phyloP scores from a whole-genome alignment of 2,113 vertebrate genomes.

The Puntigrus tetrazona region DNA sequence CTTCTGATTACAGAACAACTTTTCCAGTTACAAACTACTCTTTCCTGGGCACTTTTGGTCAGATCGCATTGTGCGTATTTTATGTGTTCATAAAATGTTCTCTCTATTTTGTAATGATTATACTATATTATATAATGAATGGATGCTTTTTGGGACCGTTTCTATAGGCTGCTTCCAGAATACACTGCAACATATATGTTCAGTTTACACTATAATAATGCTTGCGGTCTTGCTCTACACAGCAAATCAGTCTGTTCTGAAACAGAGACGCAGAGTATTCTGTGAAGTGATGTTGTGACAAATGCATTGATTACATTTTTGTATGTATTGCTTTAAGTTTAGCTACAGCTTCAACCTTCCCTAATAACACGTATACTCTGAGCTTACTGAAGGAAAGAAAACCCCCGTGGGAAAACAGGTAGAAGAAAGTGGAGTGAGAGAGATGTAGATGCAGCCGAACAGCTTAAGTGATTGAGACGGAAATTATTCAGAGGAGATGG shows the following conservation, averaged over 20 bases:
- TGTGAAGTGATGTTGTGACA: too few species aligned
- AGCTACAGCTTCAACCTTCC: neutral
- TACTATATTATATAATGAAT: too few species aligned
- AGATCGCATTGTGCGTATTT: neutral
- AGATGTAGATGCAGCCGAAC: neutral
- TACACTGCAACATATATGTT: too few species aligned
- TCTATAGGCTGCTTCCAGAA: too few species aligned
- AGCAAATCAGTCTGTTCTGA: too few species aligned
- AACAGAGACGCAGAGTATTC: too few species aligned
- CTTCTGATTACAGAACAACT: neutral
- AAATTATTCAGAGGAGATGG: neutral
- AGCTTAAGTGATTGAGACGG: constrained; percentile 4
- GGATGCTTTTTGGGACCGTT: neutral
- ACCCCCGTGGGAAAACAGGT: neutral
- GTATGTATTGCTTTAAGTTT: neutral
- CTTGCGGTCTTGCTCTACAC: too few species aligned
- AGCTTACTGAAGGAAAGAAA: neutral
- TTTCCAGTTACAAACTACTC: neutral
- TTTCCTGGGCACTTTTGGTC: neutral
- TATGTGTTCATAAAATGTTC: neutral
- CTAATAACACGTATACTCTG: neutral
- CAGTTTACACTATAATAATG: too few species aligned
- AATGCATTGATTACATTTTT: neutral
- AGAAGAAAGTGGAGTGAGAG: neutral
- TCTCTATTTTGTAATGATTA: neutral